phyloP scores from a whole-genome alignment of 2,113 vertebrate genomes.

The Eleginops maclovinus region DNA sequence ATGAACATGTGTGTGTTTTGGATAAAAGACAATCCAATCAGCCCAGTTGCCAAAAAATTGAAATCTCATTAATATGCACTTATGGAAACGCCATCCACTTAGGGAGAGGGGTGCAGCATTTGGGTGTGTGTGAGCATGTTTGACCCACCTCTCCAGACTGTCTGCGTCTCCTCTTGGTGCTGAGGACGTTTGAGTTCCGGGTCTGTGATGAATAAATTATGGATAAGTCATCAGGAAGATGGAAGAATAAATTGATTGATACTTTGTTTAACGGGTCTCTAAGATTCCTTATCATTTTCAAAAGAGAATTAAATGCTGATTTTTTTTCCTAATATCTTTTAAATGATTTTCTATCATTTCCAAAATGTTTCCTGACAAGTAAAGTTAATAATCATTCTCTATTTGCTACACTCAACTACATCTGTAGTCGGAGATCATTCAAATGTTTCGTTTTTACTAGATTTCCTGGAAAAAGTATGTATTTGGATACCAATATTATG shows the following conservation, averaged over 20 bases:
- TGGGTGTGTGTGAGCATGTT: slow-evolving; percentile 23
- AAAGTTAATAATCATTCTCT: no score
- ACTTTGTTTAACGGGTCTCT: neutral
- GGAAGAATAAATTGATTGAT: neutral
- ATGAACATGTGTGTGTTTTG: slow-evolving; percentile 31
- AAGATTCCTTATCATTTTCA: no score
- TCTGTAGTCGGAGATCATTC: no score
- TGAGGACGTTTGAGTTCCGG: slow-evolving; percentile 38
- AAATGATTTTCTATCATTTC: no score
- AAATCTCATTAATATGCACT: slow-evolving; percentile 77
- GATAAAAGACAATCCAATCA: slow-evolving; percentile 66
- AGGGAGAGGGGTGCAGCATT: slow-evolving; percentile 13
- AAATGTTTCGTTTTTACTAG: neutral
- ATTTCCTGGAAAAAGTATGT: neutral
- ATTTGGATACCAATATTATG: no score
- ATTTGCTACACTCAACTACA: no score
- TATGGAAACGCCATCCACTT: slow-evolving; percentile 47
- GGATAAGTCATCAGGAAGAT: slow-evolving; percentile 5
- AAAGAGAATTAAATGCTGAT: no score
- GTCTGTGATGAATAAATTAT: slow-evolving; percentile 36
- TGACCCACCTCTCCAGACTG: slow-evolving; percentile 87
- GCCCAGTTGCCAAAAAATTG: slow-evolving; percentile 57
- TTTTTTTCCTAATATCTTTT: no score
- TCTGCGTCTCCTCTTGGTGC: slow-evolving; percentile 89
- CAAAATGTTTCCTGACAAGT: no score